These are phyloP conservation scores for Caradrina kadenii DNA, from an alignment of 2,888 invertebrate genomes.

Conservation along the genomic window DNA sequence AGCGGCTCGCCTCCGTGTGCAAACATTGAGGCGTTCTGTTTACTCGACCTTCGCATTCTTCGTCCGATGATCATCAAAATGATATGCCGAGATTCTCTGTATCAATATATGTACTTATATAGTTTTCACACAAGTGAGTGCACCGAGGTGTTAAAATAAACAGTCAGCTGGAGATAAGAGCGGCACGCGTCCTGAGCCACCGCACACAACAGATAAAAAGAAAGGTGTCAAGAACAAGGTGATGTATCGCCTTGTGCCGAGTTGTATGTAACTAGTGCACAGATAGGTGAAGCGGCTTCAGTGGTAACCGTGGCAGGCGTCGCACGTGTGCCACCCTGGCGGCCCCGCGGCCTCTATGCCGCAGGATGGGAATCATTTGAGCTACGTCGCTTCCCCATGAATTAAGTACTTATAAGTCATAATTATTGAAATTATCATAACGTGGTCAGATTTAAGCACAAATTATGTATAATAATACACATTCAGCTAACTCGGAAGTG, in stretches of 20 bases:
- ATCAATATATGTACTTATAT: not conserved
- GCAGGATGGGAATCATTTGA: conserved; percentile 70
- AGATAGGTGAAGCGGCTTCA: conserved; percentile 21
- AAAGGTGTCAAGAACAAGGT: conserved; percentile 47
- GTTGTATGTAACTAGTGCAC: conserved; percentile 8
- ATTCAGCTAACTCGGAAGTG: not conserved
- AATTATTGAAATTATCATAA: conserved; percentile 44
- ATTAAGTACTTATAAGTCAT: conserved; percentile 16
- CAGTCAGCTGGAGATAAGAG: conserved; percentile 20
- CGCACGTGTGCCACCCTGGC: conserved; percentile 20
- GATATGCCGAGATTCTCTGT: conserved; percentile 10
- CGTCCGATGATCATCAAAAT: conserved; percentile 11
- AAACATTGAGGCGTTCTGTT: conserved; percentile 29
- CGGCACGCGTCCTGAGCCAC: conserved; percentile 32
- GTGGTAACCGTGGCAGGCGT: not conserved
- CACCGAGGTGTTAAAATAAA: conserved; percentile 16
- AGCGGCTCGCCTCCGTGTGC: conserved; percentile 22
- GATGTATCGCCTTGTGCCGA: conserved; percentile 15
- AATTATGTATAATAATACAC: not conserved
- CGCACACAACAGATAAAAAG: conserved; percentile 10
- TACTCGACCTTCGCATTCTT: conserved; percentile 38
- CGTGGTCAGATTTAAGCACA: not conserved
- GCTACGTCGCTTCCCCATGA: conserved; percentile 67
- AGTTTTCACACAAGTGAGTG: conserved; percentile 11
- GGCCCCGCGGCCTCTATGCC: conserved; percentile 48